Conservation (phyloP, 2,113 vertebrate species). For the Odocoileus virginianus region DNA sequence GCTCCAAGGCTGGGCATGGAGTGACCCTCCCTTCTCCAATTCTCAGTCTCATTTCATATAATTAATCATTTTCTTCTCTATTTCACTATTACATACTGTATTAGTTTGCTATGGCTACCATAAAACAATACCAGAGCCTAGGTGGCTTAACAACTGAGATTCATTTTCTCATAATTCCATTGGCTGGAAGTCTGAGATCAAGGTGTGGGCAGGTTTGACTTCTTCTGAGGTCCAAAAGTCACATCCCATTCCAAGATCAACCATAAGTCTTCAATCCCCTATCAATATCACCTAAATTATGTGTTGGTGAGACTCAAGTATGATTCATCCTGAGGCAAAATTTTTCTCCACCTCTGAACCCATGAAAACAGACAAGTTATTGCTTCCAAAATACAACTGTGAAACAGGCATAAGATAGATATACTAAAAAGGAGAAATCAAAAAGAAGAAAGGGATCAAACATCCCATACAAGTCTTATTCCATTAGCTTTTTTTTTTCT, state of each 20-base stretch:
- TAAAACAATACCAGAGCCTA: neutral
- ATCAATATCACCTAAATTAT: neutral
- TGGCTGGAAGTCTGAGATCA: neutral
- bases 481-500: neutral
- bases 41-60: neutral
- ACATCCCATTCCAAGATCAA: neutral
- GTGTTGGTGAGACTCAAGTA: neutral
- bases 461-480: neutral
- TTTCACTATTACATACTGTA: neutral
- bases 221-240: neutral
- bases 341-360: neutral
- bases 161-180: neutral
- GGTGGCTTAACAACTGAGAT: neutral
- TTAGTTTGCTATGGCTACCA: neutral
- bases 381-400: neutral
- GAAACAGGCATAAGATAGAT: neutral
- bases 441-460: neutral
- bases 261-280: neutral
- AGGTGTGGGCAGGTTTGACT: neutral
- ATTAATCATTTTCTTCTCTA: neutral
- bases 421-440: neutral
- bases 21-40: neutral
- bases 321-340: neutral
- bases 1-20: neutral
- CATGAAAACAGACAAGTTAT: neutral